Percentiles rank a stretch among this genome's conserved stretches.
Evolutionary conservation across 2,888 invertebrate genomes (phyloP).

Genomic region (Polylopha cassiicola): DNA sequence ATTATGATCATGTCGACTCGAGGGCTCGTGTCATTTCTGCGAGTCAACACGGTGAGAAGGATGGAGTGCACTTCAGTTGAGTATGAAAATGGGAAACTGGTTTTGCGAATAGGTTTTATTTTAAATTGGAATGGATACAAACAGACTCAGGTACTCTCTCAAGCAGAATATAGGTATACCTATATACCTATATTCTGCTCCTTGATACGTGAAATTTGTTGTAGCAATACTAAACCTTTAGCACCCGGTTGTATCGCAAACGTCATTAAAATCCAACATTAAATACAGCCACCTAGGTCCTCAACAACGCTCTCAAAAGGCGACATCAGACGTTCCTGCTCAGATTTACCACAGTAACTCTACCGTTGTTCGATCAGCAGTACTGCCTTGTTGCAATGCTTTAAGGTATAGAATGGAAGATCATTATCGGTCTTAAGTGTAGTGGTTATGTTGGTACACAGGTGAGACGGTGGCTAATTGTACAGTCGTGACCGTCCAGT

Average conservation of each 20-base stretch:
- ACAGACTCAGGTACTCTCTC: slow-evolving; percentile 1
- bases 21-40: slow-evolving; percentile 70
- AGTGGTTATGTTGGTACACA: slow-evolving; percentile 39
- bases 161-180: too few relatives aligned
- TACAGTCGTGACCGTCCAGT: slow-evolving; percentile 62
- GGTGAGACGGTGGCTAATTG: slow-evolving; percentile 66
- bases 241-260: slow-evolving; percentile 23
- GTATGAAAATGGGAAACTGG: slow-evolving; percentile 54
- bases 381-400: background rate
- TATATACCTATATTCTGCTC: too few relatives aligned
- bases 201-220: slow-evolving; percentile 14
- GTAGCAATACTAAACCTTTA: slow-evolving; percentile 21
- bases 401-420: slow-evolving; percentile 3
- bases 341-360: slow-evolving; percentile 11
- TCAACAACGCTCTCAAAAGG: slow-evolving; percentile 42
- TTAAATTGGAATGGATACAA: slow-evolving; percentile 18
- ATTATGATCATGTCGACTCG: slow-evolving; percentile 72
- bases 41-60: slow-evolving; percentile 70
- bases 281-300: slow-evolving; percentile 35
- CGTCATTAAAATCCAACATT: slow-evolving; percentile 35
- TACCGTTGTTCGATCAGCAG: background rate
- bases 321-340: slow-evolving; percentile 35
- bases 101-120: slow-evolving; percentile 36
- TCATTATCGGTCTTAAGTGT: background rate
- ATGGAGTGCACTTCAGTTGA: slow-evolving; percentile 60